Conservation (phyloP, 35 echinoderm and acorn worm species). For the Diadema setosum region DNA sequence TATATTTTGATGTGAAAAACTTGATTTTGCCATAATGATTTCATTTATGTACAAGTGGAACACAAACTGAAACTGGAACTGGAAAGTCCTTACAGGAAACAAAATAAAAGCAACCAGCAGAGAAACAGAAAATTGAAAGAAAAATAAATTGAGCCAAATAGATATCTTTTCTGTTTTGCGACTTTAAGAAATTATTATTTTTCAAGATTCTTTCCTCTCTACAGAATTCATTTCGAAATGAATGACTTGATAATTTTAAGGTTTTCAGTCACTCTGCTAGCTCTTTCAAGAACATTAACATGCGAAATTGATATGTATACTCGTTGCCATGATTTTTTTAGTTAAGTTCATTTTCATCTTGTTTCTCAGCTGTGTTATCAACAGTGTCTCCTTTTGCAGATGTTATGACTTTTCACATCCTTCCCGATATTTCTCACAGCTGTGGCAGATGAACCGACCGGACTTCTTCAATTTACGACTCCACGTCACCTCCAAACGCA, state of each 20-base stretch:
- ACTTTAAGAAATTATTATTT: too few species aligned
- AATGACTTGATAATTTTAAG: background rate
- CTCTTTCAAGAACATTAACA: background rate
- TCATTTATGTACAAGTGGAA: too few species aligned
- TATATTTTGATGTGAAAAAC: too few species aligned
- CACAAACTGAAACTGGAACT: too few species aligned
- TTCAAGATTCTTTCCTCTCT: too few species aligned
- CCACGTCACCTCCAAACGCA: constrained; percentile 6
- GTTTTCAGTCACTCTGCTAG: background rate
- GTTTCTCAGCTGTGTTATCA: background rate
- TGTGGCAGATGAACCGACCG: constrained; percentile 56
- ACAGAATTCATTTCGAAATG: too few species aligned
- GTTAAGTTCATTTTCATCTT: background rate
- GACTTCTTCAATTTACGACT: constrained; percentile 46
- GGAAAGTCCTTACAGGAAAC: too few species aligned
- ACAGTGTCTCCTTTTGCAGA: background rate
- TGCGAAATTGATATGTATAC: background rate
- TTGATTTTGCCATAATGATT: too few species aligned
- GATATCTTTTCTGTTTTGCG: too few species aligned
- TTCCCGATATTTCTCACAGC: background rate
- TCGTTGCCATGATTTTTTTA: background rate
- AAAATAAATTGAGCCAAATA: too few species aligned
- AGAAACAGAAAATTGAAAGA: too few species aligned
- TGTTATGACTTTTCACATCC: background rate
- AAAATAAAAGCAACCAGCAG: too few species aligned